Evolutionary conservation across 1,140 invertebrate species (phyloP), one percentile per base, ranked within the genome.

Genomic region (Drosophila kurseongensis): DNA sequence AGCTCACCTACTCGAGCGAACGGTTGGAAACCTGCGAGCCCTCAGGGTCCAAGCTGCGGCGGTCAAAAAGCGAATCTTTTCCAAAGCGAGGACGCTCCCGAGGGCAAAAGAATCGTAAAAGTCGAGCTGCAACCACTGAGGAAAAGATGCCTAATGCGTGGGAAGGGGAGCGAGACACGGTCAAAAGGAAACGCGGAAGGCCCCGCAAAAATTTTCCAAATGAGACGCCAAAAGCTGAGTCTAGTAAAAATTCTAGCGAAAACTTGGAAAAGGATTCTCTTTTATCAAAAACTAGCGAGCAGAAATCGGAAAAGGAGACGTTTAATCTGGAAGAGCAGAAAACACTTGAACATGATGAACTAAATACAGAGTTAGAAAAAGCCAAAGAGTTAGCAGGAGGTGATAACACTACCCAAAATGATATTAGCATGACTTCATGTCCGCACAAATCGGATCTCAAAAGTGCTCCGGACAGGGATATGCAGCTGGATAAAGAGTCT

Each of bases 1-100:
- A 88, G 51, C 61, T 88, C 3, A 77, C 83, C 8, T 88, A 89
- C 35, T 89, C 83, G 7, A 79, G 75, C 35, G 83, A 86, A 9
- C 32, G 56, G 7, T 40, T 86, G 12, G 44, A 88, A 18, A 60
- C 62, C n/a, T 10, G 6, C 5, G 27, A 45, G 16, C 5, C 52
- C 0, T 13, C 10, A 7, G 18, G 10, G 4, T 71, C 18, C 10
- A 4, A 48, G 10, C 16, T 73, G 27, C 68, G 79, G 9, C 63
- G 76, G 1, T 62, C 48, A 0, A 62, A 77, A 23, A 83, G 84
- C 35, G 62, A 73, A 13, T 42, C 54, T 0, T 51, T 69, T 23
- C 8, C 69, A 2, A 88, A 83, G 18, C 52, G 27, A 1, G 38
- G 18, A 18, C 44, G 55, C 3, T 10, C 32, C 0, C 44, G 35